Base-by-base conservation (phyloP, 1,140 invertebrate genomes). In the Aphidius ervi region DNA sequence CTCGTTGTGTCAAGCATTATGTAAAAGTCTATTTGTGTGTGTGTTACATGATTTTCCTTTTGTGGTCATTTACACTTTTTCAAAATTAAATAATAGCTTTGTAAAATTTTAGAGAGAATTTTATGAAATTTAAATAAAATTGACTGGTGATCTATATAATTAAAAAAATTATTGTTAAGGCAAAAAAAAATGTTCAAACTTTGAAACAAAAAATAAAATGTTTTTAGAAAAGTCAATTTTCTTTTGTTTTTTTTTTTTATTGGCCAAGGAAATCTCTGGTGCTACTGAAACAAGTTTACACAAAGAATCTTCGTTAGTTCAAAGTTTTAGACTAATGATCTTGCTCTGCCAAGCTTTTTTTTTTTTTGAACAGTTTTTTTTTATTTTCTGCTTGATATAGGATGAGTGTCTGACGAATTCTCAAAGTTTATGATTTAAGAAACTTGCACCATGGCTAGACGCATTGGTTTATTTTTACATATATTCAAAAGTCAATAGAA, bases 1-100 rank as follows among this genome's bases (percentile, higher is more conserved):
- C 72, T 72, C 23, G 4, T 31, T 64, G 70, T 71, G 70, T 73
- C 70, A 69, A 73, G 70, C 66, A 72, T 64, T 68, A 67, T 71
- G 68, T 64, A 66, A 67, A 60, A 50, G 56, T 55, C 58, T 57
- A 46, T 59, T 52, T 48, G n/a, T 46, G 39, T 39, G 56, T 46
- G 40, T 47, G 48, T 50, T 60, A 58, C 53, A 61, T 43, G 57
- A 52, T 47, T 59, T 59, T 10, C 46, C 57, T 59, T 47, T 59
- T 40, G 41, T 50, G 57, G 43, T 54, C 46, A 61, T 56, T 61
- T 31, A 20, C 53, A 60, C 9, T 20, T 41, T 50, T 31, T 31
- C 2, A 31, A 31, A 31, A n/a, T 48, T 48, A 7, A 48, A 9
- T 9, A 46, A n/a, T 2, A 46, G 2, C 3, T 46, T 9, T 46